phyloP scores from a whole-genome alignment of 2,888 invertebrate species.

The Margaritifera margaritifera region DNA sequence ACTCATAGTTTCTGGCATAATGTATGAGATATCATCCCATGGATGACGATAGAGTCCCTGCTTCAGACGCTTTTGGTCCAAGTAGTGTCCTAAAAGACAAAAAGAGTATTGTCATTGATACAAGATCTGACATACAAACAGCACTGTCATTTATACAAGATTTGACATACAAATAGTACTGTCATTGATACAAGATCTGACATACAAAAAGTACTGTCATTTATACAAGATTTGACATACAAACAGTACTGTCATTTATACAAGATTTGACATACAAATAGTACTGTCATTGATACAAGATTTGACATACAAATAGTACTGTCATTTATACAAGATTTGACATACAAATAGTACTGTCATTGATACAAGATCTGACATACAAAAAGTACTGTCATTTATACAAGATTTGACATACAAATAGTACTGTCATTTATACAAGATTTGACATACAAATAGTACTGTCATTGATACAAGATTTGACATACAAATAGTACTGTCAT shows the following conservation, averaged over 20 bases:
- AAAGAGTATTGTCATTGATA: too few species aligned
- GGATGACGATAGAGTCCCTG: conserved; percentile 99
- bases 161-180: too few species aligned
- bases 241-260: too few species aligned
- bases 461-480: not conserved
- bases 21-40: conserved; percentile 98
- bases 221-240: not conserved
- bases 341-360: too few species aligned
- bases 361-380: not conserved
- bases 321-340: not conserved
- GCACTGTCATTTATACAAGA: too few species aligned
- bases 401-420: not conserved
- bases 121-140: not conserved
- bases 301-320: too few species aligned
- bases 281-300: too few species aligned
- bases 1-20: conserved; percentile 80
- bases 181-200: not conserved
- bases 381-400: too few species aligned
- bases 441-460: too few species aligned
- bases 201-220: too few species aligned
- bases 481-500: too few species aligned
- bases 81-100: conserved; percentile 84
- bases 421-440: too few species aligned
- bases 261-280: not conserved
- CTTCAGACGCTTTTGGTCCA: conserved; percentile 98